A percentile compares a stretch with the other conserved stretches of the same genome.
phyloP scores from a whole-genome alignment of 2,888 invertebrate genomes.

The Troides helena region DNA sequence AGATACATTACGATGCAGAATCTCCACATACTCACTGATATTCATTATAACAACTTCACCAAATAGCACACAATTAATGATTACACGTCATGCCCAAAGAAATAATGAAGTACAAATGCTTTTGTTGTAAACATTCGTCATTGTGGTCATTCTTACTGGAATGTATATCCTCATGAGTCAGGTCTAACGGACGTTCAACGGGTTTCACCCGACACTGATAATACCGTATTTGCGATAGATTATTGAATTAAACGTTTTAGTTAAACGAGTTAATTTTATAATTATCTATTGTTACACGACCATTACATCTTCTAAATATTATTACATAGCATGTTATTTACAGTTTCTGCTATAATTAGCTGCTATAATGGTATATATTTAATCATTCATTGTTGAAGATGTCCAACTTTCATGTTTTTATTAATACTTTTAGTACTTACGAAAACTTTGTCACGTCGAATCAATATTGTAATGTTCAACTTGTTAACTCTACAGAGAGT shows the following conservation, averaged over 20 bases:
- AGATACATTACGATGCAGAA: conserved; percentile 26
- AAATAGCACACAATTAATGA: conserved; percentile 40
- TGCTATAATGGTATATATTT: too few species aligned
- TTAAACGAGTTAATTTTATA: conserved; percentile 2
- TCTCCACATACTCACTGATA: conserved; percentile 20
- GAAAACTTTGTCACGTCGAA: too few species aligned
- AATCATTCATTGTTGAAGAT: too few species aligned
- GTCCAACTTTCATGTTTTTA: not conserved
- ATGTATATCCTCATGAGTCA: conserved; percentile 65
- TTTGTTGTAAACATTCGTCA: conserved; percentile 43
- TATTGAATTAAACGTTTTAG: conserved; percentile 29
- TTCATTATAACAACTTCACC: conserved; percentile 36
- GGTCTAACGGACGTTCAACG: conserved; percentile 44
- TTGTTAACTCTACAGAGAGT: not conserved
- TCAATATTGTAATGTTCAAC: too few species aligned
- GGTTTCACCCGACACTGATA: conserved; percentile 52
- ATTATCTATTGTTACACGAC: not conserved
- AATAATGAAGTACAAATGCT: conserved; percentile 56
- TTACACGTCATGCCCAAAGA: conserved; percentile 46
- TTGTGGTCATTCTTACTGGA: conserved; percentile 48
- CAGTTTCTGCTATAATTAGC: too few species aligned
- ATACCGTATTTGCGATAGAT: conserved; percentile 31
- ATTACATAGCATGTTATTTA: not conserved
- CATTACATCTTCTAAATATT: not conserved
- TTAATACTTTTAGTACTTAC: not conserved